These are phyloP conservation scores for Cynopterus brachyotis DNA, from an alignment of 2,113 vertebrate genomes.

Conservation along the genomic window DNA sequence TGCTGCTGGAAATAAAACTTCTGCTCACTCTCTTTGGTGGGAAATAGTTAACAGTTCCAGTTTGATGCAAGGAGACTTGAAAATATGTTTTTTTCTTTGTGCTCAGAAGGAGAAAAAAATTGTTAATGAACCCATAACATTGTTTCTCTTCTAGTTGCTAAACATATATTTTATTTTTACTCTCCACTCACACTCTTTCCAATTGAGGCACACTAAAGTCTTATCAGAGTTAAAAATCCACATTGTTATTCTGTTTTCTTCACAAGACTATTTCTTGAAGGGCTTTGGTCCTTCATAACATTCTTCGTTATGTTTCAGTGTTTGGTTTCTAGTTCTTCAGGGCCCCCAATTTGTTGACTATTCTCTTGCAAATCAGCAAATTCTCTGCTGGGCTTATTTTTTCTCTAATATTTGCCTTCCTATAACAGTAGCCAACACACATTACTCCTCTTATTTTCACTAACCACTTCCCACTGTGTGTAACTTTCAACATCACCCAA, in stretches of 20 bases:
- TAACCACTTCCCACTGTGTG: not conserved
- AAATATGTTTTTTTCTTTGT: not conserved
- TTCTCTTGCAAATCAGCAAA: not conserved
- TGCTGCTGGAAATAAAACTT: not conserved
- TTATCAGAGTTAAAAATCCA: not conserved
- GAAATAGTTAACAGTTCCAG: not conserved
- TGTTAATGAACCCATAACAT: not conserved
- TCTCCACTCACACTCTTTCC: not conserved
- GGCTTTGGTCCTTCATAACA: not conserved
- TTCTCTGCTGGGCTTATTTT: not conserved
- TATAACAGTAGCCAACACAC: not conserved
- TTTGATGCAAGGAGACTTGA: not conserved
- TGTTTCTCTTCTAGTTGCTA: not conserved
- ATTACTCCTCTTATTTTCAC: not conserved
- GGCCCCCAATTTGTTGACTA: not conserved
- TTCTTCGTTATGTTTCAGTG: not conserved
- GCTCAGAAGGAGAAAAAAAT: not conserved
- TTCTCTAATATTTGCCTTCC: not conserved
- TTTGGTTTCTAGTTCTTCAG: not conserved
- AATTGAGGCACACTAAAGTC: not conserved
- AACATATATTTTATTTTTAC: not conserved
- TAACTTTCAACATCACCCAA: not conserved
- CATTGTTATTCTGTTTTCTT: not conserved
- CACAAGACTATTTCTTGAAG: not conserved
- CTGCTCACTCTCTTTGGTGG: not conserved